A percentile compares a stretch with the other conserved stretches of the same genome.
Evolutionary conservation across 2,888 invertebrate species (phyloP).

Genomic region (Tetragnatha montana): DNA sequence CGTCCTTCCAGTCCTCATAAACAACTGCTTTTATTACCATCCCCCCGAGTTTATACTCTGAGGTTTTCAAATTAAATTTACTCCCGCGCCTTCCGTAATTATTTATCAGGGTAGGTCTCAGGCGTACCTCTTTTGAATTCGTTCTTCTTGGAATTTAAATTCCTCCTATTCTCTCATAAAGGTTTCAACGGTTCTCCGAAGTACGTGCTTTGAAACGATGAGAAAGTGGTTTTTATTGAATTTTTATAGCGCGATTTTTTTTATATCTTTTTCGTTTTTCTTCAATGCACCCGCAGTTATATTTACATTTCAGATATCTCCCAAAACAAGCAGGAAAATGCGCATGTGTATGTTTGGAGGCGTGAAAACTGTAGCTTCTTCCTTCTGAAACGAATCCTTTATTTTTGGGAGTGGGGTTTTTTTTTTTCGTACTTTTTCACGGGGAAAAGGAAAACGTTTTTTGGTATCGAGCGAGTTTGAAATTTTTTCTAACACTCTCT

Average conservation of each 20-base stretch:
- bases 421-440: background rate
- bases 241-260: slow-evolving; percentile 25
- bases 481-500: background rate
- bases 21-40: background rate
- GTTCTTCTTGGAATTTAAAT: background rate
- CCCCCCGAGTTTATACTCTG: background rate
- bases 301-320: slow-evolving; percentile 62
- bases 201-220: slow-evolving; percentile 41
- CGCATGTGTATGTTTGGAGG: slow-evolving; percentile 46
- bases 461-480: slow-evolving; percentile 27
- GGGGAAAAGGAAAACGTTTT: slow-evolving; percentile 16
- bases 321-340: slow-evolving; percentile 47
- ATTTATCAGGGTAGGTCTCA: slow-evolving; percentile 16
- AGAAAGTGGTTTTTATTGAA: slow-evolving; percentile 15
- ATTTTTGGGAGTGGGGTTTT: background rate
- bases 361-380: slow-evolving; percentile 36
- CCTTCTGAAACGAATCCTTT: slow-evolving; percentile 8
- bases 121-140: background rate
- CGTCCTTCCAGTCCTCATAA: background rate
- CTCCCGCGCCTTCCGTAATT: background rate
- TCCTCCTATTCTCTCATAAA: slow-evolving; percentile 8
- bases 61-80: slow-evolving; percentile 24
- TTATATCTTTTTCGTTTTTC: slow-evolving; percentile 34
- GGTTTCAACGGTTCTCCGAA: slow-evolving; percentile 6
- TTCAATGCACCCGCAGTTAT: slow-evolving; percentile 31